Conservation (phyloP, 23 tunicate species). For the Phallusia fumigata region DNA sequence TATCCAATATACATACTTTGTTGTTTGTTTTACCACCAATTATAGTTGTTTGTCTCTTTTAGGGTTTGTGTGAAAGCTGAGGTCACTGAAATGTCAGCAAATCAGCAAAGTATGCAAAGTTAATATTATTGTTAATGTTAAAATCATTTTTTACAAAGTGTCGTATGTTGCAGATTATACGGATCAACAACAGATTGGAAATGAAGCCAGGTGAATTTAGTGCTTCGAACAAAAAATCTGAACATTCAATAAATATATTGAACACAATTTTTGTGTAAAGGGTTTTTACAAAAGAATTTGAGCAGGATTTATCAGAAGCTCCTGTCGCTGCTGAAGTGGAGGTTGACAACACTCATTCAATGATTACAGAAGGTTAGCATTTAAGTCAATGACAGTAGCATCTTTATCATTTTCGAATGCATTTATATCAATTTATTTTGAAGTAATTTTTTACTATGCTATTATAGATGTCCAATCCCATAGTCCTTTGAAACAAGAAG, state of each 20-base stretch:
- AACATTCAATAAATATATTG: too few relatives aligned
- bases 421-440: background rate
- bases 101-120: background rate
- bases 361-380: background rate
- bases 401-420: too few relatives aligned
- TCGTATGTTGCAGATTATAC: too few relatives aligned
- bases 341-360: slow-evolving; percentile 27
- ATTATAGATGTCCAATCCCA: background rate
- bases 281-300: background rate
- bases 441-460: background rate
- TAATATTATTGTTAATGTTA: too few relatives aligned
- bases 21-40: too few relatives aligned
- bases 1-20: too few relatives aligned
- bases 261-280: background rate
- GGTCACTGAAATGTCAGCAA: background rate
- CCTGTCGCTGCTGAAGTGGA: slow-evolving; percentile 71
- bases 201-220: too few relatives aligned
- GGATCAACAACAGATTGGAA: too few relatives aligned
- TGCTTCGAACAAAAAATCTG: too few relatives aligned
- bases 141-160: too few relatives aligned
- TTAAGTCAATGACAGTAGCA: too few relatives aligned
- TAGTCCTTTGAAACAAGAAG: background rate
- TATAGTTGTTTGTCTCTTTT: background rate
- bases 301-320: slow-evolving; percentile 21
- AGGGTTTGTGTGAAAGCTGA: background rate